Evolutionary conservation across 2,888 invertebrate genomes (phyloP), one percentile per base, ranked within the genome.

Genomic region (Ichneumoninae sp.): DNA sequence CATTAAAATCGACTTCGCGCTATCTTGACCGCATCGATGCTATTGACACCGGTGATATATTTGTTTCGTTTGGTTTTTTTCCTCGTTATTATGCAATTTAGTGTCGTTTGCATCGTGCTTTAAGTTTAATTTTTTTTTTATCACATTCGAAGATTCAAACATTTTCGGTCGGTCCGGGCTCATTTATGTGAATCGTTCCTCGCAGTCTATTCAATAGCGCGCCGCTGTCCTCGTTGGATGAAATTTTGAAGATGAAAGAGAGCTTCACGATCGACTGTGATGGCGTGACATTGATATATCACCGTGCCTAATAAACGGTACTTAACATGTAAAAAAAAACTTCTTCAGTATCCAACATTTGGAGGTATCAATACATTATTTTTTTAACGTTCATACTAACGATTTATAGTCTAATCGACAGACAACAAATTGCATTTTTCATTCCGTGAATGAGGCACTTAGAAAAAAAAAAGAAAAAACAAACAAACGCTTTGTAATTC

Each of bases 371-470:
- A 63, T 63, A 30, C 30, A 63, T 33, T 60, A 30, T 63, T 63
- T 60, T 60, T 63, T 33, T 33, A 63, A 63, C 30, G 30, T 30
- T 16, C 63, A 16, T 16, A 63, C n/a, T 65, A 57, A 50, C 69
- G 65, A 75, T 82, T 71, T 75, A 79, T 71, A 40, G 71, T 85
- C 79, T 69, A 68, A 80, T 73, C 75, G 79, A 75, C 75, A 33
- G 44, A 57, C 40, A 71, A 77, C 13, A 52, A 82, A 77, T 81
- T 75, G n/a, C 66, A 69, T 69, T 79, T 68, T 83, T 85, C 83
- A 85, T 87, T 87, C 82, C 85, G 81, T 82, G 86, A 83, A 84
- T 87, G 86, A 85, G 84, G 81, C 54, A 74, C 81, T 68, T 30
- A 26, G n/a, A 69, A 80, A 60, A 68, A 60, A 36, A 47, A 52